phyloP scores from a whole-genome alignment of 1,140 invertebrate genomes.

The Oppia nitens region DNA sequence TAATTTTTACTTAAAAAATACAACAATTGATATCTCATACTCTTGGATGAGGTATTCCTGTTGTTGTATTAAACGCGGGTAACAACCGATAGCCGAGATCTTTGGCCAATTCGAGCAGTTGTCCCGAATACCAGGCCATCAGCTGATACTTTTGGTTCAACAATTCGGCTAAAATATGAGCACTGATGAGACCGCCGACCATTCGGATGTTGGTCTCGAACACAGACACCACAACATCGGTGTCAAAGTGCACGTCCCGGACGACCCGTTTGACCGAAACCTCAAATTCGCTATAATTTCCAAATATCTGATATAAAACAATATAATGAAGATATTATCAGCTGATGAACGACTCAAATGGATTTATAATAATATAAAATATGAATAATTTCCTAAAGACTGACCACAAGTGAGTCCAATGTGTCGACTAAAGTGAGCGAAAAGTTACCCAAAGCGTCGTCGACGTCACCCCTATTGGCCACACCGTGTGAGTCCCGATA shows the following conservation, averaged over 20 bases:
- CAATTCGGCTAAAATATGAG: constrained; percentile 72
- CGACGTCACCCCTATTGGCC: constrained; percentile 78
- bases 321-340: neutral
- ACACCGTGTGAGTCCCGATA: constrained; percentile 56
- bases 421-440: constrained; percentile 88
- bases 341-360: neutral
- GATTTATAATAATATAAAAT: neutral
- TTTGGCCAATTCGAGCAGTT: constrained; percentile 73
- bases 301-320: constrained; percentile 43
- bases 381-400: neutral
- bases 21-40: constrained; percentile 42
- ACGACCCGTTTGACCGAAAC: constrained; percentile 69
- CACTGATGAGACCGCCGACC: constrained; percentile 76
- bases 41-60: constrained; percentile 87
- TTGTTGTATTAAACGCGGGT: constrained; percentile 92
- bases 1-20: neutral
- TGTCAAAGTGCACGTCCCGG: constrained; percentile 72
- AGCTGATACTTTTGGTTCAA: constrained; percentile 47
- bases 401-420: constrained; percentile 71
- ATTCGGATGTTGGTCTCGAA: constrained; percentile 97
- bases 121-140: constrained; percentile 78
- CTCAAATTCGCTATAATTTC: constrained; percentile 87
- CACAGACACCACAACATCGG: constrained; percentile 85
- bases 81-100: constrained; percentile 78
- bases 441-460: constrained; percentile 90